Evolutionary conservation across 2,888 invertebrate genomes (phyloP), one percentile per base, ranked within the genome.

Genomic region (Pharmacophagus antenor): DNA sequence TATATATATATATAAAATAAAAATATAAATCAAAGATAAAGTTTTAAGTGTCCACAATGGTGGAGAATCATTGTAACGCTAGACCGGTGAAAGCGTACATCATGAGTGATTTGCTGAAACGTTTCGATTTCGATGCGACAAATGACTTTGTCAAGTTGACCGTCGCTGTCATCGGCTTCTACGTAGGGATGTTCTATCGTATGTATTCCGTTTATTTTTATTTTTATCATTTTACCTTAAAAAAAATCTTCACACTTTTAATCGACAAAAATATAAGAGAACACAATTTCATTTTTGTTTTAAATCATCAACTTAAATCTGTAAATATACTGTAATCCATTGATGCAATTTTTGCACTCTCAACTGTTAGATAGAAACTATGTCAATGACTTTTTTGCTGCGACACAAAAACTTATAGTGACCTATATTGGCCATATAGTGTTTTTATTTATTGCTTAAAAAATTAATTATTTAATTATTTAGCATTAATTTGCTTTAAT

Each of bases 101-200:
- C 75, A 89, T 89, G 89, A 89, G 89, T 83, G 88, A 88, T 70
- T 65, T 88, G 51, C 74, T 88, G 73, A 86, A 85, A 72, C 88
- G 82, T 66, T 82, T 88, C 49, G 82, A 88, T 67, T 73, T 80
- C 48, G 84, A 87, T 42, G 77, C 80, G 1, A 82, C 80, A 20
- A 85, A 82, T 66, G 88, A 88, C 70, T 76, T 84, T 62, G 81
- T 85, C 37, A 84, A 88, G 67, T 69, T 86, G 21, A 77, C 77
- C 2, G 74, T 86, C 5, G 84, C 82, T 1, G 74, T 85, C 48
- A 79, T 73, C 58, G 88, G 89, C 18, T 83, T 88, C 70, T 89
- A 88, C 67, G 70, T 85, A 66, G 89, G 88, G 50, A 67, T 87
- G 61, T 85, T 85, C 72, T 86, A 79, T 61, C 67, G 89, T 90